phyloP scores from a whole-genome alignment of 2,888 invertebrate genomes.

The Caenorhabditis imperialis region DNA sequence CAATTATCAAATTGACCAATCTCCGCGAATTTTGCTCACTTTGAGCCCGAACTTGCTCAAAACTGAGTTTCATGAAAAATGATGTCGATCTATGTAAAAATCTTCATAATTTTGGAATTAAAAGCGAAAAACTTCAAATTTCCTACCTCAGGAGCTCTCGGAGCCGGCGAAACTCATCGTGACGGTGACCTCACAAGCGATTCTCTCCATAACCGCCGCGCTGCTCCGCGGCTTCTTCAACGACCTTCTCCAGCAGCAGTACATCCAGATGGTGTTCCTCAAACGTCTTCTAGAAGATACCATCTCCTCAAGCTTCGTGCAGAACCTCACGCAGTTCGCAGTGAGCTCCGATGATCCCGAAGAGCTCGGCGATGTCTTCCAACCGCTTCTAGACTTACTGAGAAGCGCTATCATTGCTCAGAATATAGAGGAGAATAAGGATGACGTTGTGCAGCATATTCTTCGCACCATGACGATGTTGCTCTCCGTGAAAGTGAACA shows the following conservation, averaged over 20 bases:
- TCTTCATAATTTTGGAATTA: no score
- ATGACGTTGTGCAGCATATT: slow-evolving; percentile 22
- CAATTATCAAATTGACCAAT: no score
- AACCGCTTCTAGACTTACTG: slow-evolving; percentile 62
- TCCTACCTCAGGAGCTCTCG: no score
- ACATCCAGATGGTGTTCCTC: slow-evolving; percentile 1
- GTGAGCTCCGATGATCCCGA: neutral
- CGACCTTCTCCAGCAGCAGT: neutral
- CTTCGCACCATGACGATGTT: slow-evolving; percentile 29
- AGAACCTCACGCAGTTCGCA: neutral
- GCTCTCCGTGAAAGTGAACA: slow-evolving; percentile 31
- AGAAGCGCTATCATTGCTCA: slow-evolving; percentile 24
- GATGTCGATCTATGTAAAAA: no score
- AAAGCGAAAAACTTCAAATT: no score
- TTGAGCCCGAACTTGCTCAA: no score
- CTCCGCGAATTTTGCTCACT: no score
- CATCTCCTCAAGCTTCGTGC: neutral
- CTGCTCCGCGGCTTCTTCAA: slow-evolving; percentile 4
- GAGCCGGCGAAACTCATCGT: neutral
- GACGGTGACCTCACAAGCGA: neutral
- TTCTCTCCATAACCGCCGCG: slow-evolving; percentile 3
- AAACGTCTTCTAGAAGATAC: slow-evolving; percentile 33
- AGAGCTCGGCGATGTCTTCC: slow-evolving; percentile 40
- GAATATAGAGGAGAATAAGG: slow-evolving; percentile 40
- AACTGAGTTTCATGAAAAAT: no score